A percentile compares a stretch with the other conserved stretches of the same genome.
phyloP scores from a whole-genome alignment of 2,888 invertebrate genomes.

The Erebia ligea region DNA sequence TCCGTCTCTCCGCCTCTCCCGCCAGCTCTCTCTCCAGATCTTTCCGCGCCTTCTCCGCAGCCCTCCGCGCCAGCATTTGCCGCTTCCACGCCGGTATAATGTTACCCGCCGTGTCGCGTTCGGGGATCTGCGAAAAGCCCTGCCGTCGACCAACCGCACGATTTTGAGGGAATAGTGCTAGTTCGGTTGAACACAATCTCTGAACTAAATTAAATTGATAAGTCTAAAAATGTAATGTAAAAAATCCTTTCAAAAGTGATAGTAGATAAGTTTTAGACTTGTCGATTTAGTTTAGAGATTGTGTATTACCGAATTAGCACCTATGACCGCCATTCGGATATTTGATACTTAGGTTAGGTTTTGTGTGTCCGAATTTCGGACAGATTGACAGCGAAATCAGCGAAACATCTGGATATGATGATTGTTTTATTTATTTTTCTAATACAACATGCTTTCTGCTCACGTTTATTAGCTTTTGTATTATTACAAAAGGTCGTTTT shows the following conservation, averaged over 20 bases:
- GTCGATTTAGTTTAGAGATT: too few relatives aligned
- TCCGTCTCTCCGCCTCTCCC: constrained; percentile 91
- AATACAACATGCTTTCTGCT: too few relatives aligned
- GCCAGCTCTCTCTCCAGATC: constrained; percentile 94
- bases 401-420: background rate
- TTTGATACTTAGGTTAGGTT: background rate
- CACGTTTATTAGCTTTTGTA: too few relatives aligned
- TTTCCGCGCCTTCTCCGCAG: constrained; percentile 95
- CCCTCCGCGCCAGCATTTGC: constrained; percentile 97
- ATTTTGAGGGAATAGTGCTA: constrained; percentile 48
- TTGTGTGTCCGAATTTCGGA: constrained; percentile 37
- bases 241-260: too few relatives aligned
- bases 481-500: background rate
- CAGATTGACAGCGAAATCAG: constrained; percentile 7
- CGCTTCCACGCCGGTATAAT: constrained; percentile 97
- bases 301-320: too few relatives aligned
- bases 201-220: too few relatives aligned
- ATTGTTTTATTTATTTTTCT: background rate
- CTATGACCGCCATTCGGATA: constrained; percentile 41
- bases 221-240: too few relatives aligned
- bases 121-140: constrained; percentile 89
- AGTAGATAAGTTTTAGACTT: too few relatives aligned
- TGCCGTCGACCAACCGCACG: constrained; percentile 73
- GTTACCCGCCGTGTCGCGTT: constrained; percentile 93
- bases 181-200: too few relatives aligned